Base-by-base conservation (phyloP, 1,140 invertebrate species). In the Cephus cinctus region DNA sequence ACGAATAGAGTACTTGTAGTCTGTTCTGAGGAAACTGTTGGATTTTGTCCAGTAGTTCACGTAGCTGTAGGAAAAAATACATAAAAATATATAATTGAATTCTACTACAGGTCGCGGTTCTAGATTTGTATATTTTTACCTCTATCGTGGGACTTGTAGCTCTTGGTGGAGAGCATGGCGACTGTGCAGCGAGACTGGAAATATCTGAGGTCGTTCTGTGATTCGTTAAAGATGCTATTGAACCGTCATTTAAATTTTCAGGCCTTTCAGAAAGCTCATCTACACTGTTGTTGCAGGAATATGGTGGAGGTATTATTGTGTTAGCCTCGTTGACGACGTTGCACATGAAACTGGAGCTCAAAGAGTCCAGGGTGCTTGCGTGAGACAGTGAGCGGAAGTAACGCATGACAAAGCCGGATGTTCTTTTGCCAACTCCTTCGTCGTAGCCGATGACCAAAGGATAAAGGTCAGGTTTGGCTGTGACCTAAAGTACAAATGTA, bases 331-430 rank as follows among this genome's bases (percentile, higher is more conserved):
- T 90, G 31, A 85, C 81, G 59, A 87, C 81, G 59, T 84, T 89
- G 69, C 87, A 89, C 67, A 90, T 84, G 71, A 87, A 90, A 75
- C 87, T 89, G 46, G 88, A 91, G 67, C 86, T 89, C 40, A 91
- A 76, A 16, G 88, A 90, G 71, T 91, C 88, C 47, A 87, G 79
- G 40, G 88, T 91, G 74, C 88, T 91, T 30, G 88, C 84, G 43
- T 87, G 87, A 35, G 88, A 90, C 51, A 91, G 57, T 22, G 88
- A 87, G 43, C 87, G 80, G 73, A 90, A 90, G 68, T 90, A 90
- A 57, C 89, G 88, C 43, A 90, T 88, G 80, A 91, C 89, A 23
- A 90, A 88, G 55, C 86, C 84, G 9, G 83, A 85, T 40, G 86
- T 84, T 34, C 83, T 79, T 58, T 85, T 87, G 22, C 84, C 83